A percentile compares a stretch with the other conserved stretches of the same genome.
Conservation (phyloP, 1,140 invertebrate species). For the Akabosia matsudoensis region DNA sequence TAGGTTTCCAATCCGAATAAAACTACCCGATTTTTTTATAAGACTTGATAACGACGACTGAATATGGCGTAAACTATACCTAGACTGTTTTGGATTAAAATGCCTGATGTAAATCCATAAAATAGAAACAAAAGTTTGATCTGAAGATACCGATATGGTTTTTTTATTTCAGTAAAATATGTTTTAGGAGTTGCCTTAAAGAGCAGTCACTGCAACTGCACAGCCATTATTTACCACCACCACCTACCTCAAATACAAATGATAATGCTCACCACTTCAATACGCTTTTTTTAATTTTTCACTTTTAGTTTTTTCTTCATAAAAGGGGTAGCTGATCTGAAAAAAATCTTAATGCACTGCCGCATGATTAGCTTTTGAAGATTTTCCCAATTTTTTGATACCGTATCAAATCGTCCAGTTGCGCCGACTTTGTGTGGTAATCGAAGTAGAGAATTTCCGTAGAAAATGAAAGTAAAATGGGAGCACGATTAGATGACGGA, state of each 20-base stretch:
- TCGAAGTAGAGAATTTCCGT: slow-evolving; percentile 1
- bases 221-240: slow-evolving; percentile 9
- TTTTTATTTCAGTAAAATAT: neutral
- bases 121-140: neutral
- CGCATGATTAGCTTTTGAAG: neutral
- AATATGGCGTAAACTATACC: no score
- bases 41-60: no score
- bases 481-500: neutral
- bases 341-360: neutral
- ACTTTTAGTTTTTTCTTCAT: neutral
- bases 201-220: neutral
- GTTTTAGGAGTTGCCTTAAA: neutral
- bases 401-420: slow-evolving; percentile 1
- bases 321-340: neutral
- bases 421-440: neutral
- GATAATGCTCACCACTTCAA: slow-evolving; percentile 19
- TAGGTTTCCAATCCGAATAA: neutral
- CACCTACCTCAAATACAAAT: neutral
- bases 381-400: neutral
- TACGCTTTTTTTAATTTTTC: slow-evolving; percentile 20
- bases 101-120: slow-evolving; percentile 10
- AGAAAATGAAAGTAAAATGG: slow-evolving; percentile 13
- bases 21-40: no score
- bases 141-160: neutral
- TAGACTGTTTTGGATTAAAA: slow-evolving; percentile 15